Conservation (phyloP, 1,140 invertebrate genomes). For the Chironomus tepperi region DNA sequence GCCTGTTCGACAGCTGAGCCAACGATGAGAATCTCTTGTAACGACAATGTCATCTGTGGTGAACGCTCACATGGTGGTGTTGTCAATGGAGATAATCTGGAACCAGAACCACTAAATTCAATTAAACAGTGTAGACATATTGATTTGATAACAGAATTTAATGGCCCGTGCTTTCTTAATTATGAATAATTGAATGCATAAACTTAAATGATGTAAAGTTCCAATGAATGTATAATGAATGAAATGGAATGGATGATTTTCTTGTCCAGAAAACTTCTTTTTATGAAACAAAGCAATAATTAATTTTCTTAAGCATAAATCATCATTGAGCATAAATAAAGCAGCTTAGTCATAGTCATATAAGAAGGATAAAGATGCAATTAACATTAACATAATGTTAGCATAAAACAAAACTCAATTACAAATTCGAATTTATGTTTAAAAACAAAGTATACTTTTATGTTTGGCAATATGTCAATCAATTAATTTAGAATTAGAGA, state of each 20-base stretch:
- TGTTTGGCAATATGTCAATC: no score
- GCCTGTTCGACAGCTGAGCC: slow-evolving; percentile 91
- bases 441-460: no score
- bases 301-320: not conserved
- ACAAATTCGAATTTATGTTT: no score
- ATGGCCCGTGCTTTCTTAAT: slow-evolving; percentile 40
- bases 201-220: not conserved
- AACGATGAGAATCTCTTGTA: slow-evolving; percentile 92
- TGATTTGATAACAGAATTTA: slow-evolving; percentile 33
- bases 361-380: no score
- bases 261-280: not conserved
- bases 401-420: no score
- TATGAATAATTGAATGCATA: not conserved
- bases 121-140: slow-evolving; percentile 39
- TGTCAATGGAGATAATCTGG: slow-evolving; percentile 70
- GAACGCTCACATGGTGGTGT: slow-evolving; percentile 82
- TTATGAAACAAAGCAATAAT: slow-evolving; percentile 5
- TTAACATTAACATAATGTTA: no score
- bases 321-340: no score
- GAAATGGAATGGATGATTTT: not conserved
- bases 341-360: no score
- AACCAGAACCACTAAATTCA: slow-evolving; percentile 40
- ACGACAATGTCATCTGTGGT: slow-evolving; percentile 71
- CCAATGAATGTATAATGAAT: not conserved
- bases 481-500: no score